Conservation (phyloP, 2,113 vertebrate genomes). For the Psephotus haematonotus region DNA sequence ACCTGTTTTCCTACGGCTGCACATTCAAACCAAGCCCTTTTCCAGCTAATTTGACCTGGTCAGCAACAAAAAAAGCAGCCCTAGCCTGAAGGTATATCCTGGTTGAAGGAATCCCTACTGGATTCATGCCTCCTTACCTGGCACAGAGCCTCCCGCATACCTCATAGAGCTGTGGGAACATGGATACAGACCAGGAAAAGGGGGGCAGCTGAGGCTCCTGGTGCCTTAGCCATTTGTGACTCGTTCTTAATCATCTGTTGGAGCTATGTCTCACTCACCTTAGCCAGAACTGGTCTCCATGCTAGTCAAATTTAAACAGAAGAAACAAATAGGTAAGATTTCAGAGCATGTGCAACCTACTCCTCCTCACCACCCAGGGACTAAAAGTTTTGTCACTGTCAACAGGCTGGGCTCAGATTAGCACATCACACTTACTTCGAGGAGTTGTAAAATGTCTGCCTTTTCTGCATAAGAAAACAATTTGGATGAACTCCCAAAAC, state of each 20-base stretch:
- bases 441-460: background rate
- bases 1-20: background rate
- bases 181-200: background rate
- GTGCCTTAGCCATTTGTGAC: background rate
- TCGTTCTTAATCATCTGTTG: background rate
- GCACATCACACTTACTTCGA: background rate
- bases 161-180: rapidly evolving
- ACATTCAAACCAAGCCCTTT: background rate
- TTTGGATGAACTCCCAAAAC: background rate
- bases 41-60: background rate
- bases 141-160: background rate
- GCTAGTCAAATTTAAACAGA: background rate
- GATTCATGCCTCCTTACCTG: background rate
- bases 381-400: background rate
- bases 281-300: background rate
- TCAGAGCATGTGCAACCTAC: rapidly evolving
- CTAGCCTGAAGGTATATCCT: background rate
- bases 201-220: background rate
- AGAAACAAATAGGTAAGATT: background rate
- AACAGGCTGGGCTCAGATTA: background rate
- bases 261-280: background rate
- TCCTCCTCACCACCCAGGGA: background rate
- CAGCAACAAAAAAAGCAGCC: background rate
- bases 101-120: background rate
- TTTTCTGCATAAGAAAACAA: background rate